Evolutionary conservation across 1,140 invertebrate species (phyloP).

Genomic region (Drosophila sproati): DNA sequence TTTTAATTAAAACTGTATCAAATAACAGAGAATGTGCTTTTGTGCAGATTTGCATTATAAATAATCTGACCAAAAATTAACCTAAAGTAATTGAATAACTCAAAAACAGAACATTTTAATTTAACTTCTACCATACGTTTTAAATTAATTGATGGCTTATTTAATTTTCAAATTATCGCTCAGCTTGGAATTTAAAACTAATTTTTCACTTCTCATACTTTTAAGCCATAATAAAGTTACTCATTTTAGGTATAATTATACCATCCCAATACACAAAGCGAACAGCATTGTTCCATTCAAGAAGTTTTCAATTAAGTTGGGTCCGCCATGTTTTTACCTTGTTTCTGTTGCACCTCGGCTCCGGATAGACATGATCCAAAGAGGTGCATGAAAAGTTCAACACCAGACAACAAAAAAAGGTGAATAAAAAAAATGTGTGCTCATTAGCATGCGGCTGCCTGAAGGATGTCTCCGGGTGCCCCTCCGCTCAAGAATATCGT

Average conservation of each 20-base stretch:
- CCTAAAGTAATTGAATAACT: no score
- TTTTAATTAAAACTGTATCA: not conserved
- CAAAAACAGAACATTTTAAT: not conserved
- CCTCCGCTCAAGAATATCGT: constrained; percentile 21
- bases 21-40: no score
- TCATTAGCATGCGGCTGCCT: constrained; percentile 71
- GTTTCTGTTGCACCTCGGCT: constrained; percentile 13
- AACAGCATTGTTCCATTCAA: constrained; percentile 40
- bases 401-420: constrained; percentile 42
- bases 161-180: not conserved
- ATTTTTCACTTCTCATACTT: not conserved
- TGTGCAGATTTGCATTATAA: no score
- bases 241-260: constrained; percentile 45
- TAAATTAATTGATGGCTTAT: not conserved
- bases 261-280: constrained; percentile 1
- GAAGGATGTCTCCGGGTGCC: constrained; percentile 5
- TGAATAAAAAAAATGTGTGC: constrained; percentile 55
- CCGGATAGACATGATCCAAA: constrained; percentile 33
- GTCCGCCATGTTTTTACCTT: constrained; percentile 1
- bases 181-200: not conserved
- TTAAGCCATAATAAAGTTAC: constrained; percentile 42
- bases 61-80: no score
- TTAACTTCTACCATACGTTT: not conserved
- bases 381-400: constrained; percentile 57
- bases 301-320: constrained; percentile 66